phyloP scores from a whole-genome alignment of 2,888 invertebrate species.

The Salpingus planirostris region DNA sequence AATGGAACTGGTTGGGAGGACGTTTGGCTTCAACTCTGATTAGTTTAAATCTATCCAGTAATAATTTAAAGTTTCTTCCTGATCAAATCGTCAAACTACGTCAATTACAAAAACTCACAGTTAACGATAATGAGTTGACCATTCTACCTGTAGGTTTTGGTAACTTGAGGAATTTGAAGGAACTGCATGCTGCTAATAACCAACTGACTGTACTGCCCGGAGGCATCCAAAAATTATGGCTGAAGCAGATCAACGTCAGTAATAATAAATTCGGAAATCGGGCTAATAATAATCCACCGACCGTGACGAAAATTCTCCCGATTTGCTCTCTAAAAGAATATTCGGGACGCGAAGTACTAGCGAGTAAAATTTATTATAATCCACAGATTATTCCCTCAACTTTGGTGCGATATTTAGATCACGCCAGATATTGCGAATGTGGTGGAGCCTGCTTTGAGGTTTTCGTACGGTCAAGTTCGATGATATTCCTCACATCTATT shows the following conservation, averaged over 20 bases:
- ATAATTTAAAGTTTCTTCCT: slow-evolving; percentile 51
- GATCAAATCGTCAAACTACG: slow-evolving; percentile 54
- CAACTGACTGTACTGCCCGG: slow-evolving; percentile 50
- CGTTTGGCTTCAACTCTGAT: slow-evolving; percentile 47
- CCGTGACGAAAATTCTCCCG: slow-evolving; percentile 27
- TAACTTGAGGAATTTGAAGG: slow-evolving; percentile 46
- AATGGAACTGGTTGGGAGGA: slow-evolving; percentile 62
- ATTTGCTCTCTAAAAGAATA: slow-evolving; percentile 48
- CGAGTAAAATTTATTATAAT: slow-evolving; percentile 47
- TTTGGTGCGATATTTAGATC: slow-evolving; percentile 51
- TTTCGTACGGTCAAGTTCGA: slow-evolving; percentile 31
- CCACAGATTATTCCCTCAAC: slow-evolving; percentile 50
- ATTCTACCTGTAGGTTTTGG: slow-evolving; percentile 59
- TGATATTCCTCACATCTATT: slow-evolving; percentile 40
- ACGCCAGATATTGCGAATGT: slow-evolving; percentile 55
- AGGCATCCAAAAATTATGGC: slow-evolving; percentile 46
- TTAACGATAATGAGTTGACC: slow-evolving; percentile 53
- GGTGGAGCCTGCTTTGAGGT: slow-evolving; percentile 41
- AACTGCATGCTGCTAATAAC: slow-evolving; percentile 50
- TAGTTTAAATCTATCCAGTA: slow-evolving; percentile 56
- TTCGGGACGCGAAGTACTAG: slow-evolving; percentile 47
- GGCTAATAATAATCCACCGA: too few relatives aligned
- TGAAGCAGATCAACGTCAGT: slow-evolving; percentile 51
- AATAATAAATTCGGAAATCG: slow-evolving; percentile 51
- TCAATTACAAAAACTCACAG: slow-evolving; percentile 52